Evolutionary conservation across 1,140 invertebrate species (phyloP).

Genomic region (Ceratosolen solmsi): DNA sequence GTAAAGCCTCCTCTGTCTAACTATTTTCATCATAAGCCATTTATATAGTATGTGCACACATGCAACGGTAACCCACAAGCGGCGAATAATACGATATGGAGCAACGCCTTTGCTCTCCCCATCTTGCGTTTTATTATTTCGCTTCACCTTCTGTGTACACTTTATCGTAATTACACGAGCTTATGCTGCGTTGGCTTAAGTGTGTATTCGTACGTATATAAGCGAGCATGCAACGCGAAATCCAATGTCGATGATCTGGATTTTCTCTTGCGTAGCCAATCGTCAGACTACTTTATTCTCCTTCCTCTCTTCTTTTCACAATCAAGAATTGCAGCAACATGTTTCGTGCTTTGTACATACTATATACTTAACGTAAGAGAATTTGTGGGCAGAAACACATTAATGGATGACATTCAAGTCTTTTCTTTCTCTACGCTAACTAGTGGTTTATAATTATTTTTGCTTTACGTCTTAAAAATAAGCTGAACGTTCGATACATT

Average conservation of each 20-base stretch:
- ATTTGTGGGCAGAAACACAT: neutral
- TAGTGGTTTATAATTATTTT: neutral
- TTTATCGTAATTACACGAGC: conserved; percentile 15
- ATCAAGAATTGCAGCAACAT: neutral
- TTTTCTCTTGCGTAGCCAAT: conserved; percentile 8
- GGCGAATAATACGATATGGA: neutral
- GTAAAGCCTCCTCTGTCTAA: neutral
- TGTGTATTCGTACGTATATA: neutral
- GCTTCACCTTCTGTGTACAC: neutral
- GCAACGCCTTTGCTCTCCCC: neutral
- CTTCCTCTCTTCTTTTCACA: neutral
- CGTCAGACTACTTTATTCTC: neutral
- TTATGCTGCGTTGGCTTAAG: neutral
- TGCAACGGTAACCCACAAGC: neutral
- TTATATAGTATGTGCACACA: neutral
- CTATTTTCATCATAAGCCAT: neutral
- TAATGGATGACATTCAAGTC: conserved; percentile 10
- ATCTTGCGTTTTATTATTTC: neutral
- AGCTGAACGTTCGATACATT: neutral
- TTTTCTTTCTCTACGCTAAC: neutral
- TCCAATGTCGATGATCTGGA: neutral
- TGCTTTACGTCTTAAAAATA: neutral
- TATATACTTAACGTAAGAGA: conserved; percentile 9
- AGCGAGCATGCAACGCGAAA: neutral
- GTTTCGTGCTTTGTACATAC: neutral